Conservation (phyloP, 1,140 invertebrate genomes). For the Arion vulgaris region DNA sequence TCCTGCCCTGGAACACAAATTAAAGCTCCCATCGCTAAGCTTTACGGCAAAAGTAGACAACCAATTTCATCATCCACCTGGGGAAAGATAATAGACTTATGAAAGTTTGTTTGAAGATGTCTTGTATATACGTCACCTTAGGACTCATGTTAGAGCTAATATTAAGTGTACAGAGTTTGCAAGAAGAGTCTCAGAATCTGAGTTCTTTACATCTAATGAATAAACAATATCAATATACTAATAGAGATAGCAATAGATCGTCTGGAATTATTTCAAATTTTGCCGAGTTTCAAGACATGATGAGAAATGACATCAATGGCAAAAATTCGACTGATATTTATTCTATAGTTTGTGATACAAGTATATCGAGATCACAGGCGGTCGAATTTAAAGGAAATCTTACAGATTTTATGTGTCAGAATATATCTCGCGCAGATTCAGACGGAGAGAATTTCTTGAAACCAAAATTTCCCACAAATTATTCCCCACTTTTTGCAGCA, state of each 20-base stretch:
- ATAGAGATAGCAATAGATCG: not conserved
- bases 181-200: no score
- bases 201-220: not conserved
- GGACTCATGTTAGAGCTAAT: not conserved
- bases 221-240: not conserved
- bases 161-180: not conserved
- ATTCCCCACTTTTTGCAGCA: conserved; percentile 39
- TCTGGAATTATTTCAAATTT: not conserved
- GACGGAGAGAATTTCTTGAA: not conserved
- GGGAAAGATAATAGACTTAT: not conserved
- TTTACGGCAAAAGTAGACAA: no score
- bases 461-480: conserved; percentile 31
- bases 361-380: not conserved
- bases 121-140: not conserved
- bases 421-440: not conserved
- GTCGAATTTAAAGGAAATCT: not conserved
- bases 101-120: not conserved
- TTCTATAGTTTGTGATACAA: not conserved
- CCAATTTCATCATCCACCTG: not conserved
- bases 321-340: not conserved
- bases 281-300: not conserved
- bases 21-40: no score
- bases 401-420: not conserved
- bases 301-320: not conserved
- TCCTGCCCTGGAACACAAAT: no score